Conservation (phyloP, 2,113 vertebrate genomes). For the Brachyistius frenatus region DNA sequence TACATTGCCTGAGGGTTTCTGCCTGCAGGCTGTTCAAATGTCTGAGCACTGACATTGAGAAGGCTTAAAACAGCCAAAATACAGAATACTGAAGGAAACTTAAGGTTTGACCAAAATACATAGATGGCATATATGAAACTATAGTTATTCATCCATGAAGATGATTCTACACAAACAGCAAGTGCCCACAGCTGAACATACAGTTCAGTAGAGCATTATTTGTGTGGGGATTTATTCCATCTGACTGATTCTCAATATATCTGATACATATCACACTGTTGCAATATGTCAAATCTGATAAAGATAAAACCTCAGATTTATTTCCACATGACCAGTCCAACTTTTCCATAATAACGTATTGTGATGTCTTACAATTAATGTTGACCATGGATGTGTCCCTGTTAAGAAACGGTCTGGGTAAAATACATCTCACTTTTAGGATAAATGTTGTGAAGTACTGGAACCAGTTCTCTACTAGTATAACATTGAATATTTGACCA, state of each 20-base stretch:
- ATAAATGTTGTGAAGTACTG: not conserved
- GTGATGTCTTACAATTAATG: slow-evolving; percentile 32
- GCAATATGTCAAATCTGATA: slow-evolving; percentile 14
- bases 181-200: not conserved
- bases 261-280: slow-evolving; percentile 42
- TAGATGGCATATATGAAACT: not conserved
- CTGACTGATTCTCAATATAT: slow-evolving; percentile 44
- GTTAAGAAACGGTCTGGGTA: not conserved
- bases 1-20: slow-evolving; percentile 22
- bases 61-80: not conserved
- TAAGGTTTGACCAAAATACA: slow-evolving; percentile 1
- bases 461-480: not conserved
- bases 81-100: slow-evolving; percentile 10
- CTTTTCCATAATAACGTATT: slow-evolving; percentile 17
- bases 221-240: slow-evolving; percentile 15
- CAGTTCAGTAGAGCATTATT: slow-evolving; percentile 29
- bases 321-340: slow-evolving; percentile 23
- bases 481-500: slow-evolving; percentile 6
- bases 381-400: slow-evolving; percentile 13
- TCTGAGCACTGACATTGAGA: slow-evolving; percentile 1
- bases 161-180: not conserved
- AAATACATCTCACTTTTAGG: slow-evolving; percentile 18
- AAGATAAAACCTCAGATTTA: slow-evolving; percentile 45
- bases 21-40: slow-evolving; percentile 2
- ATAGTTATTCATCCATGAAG: not conserved